Evolutionary conservation across 2,888 invertebrate genomes (phyloP).

Genomic region (Torymus aiolomorphi): DNA sequence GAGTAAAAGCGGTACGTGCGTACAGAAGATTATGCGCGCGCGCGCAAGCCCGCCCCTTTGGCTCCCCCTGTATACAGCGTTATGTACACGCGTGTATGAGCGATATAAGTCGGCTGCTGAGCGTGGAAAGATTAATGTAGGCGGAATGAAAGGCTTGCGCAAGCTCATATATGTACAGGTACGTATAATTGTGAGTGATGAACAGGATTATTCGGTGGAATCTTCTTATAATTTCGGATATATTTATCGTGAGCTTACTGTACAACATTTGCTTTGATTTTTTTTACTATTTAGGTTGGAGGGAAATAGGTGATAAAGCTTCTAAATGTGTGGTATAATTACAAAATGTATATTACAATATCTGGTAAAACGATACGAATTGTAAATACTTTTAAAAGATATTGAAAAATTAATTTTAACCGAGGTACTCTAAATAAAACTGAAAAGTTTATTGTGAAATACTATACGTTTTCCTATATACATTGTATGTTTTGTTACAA

Average conservation of each 20-base stretch:
- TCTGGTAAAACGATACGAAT: too few relatives aligned
- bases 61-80: not conserved
- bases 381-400: too few relatives aligned
- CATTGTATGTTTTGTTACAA: too few relatives aligned
- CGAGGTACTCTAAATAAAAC: too few relatives aligned
- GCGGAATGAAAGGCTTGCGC: not conserved
- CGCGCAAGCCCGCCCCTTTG: not conserved
- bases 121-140: conserved; percentile 35
- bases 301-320: too few relatives aligned
- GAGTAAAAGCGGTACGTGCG: conserved; percentile 34
- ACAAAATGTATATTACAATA: too few relatives aligned
- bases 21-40: conserved; percentile 29
- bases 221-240: conserved; percentile 41
- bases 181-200: not conserved
- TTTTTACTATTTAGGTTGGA: too few relatives aligned
- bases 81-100: conserved; percentile 11
- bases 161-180: conserved; percentile 29
- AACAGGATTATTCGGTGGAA: not conserved
- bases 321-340: too few relatives aligned
- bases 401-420: too few relatives aligned
- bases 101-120: not conserved
- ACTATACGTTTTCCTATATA: too few relatives aligned
- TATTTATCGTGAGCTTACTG: not conserved
- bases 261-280: too few relatives aligned
- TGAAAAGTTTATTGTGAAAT: too few relatives aligned